phyloP scores from a whole-genome alignment of 2,113 vertebrate species.

The Rhagologus leucostigma region DNA sequence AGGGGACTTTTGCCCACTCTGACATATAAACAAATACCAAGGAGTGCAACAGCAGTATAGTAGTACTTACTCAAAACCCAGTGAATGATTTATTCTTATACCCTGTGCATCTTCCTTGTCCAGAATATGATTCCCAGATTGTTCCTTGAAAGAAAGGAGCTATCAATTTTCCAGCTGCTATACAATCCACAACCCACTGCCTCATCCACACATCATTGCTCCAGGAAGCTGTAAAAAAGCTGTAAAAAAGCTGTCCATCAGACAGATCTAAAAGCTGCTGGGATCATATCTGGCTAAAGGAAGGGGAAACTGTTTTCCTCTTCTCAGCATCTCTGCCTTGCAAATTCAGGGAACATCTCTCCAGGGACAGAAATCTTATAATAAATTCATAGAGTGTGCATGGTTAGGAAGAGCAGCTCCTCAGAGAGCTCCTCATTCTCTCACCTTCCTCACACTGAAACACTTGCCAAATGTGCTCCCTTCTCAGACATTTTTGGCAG shows the following conservation, averaged over 20 bases:
- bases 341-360: background rate
- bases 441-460: background rate
- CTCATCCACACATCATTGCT: background rate
- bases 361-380: background rate
- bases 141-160: background rate
- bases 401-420: background rate
- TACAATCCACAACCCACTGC: background rate
- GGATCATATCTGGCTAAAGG: background rate
- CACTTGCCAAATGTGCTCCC: background rate
- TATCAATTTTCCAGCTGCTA: background rate
- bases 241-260: background rate
- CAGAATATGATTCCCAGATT: background rate
- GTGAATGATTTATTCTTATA: background rate
- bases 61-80: background rate
- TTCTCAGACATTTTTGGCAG: background rate
- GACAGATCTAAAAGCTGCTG: background rate
- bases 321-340: background rate
- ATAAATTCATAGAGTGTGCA: background rate
- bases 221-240: background rate
- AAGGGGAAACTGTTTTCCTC: background rate
- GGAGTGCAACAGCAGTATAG: background rate
- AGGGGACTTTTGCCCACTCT: background rate
- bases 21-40: background rate
- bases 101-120: background rate
- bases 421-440: background rate